phyloP scores from a whole-genome alignment of 2,888 invertebrate genomes.

The Lasiommata megera region DNA sequence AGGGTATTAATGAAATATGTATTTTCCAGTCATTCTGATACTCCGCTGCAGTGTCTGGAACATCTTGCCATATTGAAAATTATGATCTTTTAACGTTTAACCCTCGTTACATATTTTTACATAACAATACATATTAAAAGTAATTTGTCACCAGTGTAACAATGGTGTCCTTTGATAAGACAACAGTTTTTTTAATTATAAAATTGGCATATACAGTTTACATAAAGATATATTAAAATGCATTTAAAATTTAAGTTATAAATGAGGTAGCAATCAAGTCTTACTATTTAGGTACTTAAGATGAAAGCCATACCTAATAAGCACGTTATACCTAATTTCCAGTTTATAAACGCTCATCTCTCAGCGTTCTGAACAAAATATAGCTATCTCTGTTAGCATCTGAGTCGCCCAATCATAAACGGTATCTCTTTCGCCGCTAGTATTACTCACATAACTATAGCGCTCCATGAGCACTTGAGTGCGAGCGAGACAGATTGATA shows the following conservation, averaged over 20 bases:
- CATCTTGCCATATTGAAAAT: constrained; percentile 26
- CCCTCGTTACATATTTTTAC: too few species aligned
- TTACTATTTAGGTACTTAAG: neutral
- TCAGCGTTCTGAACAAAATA: too few species aligned
- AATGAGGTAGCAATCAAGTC: neutral
- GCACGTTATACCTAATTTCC: too few species aligned
- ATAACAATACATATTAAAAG: neutral
- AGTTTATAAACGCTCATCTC: too few species aligned
- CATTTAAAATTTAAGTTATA: constrained; percentile 1
- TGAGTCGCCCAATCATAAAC: too few species aligned
- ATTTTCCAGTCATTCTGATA: constrained; percentile 73
- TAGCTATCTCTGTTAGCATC: too few species aligned
- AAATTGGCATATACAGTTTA: neutral
- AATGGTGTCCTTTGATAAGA: neutral
- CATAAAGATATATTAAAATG: neutral
- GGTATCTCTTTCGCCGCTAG: too few species aligned
- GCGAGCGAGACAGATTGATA: too few species aligned
- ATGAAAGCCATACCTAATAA: too few species aligned
- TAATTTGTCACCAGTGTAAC: neutral
- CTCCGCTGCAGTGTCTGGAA: constrained; percentile 4
- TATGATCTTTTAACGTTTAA: constrained; percentile 5
- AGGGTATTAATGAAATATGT: constrained; percentile 63
- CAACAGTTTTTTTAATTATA: neutral
- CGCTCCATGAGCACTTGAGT: too few species aligned
- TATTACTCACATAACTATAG: too few species aligned